phyloP scores from a whole-genome alignment of 2,888 invertebrate species.

The Polymixis lichenea region DNA sequence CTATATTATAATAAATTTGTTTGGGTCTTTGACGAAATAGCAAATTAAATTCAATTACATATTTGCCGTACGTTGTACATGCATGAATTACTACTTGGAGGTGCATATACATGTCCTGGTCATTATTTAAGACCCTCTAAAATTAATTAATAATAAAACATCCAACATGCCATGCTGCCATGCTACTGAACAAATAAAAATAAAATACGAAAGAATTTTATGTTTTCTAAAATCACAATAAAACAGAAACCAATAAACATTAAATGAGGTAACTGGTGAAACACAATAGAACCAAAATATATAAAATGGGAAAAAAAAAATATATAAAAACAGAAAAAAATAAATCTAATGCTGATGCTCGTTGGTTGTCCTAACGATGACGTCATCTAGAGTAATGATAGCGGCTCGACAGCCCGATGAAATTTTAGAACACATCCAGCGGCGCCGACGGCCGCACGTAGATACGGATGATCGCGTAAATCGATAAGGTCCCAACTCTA shows the following conservation, averaged over 20 bases:
- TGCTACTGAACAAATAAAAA: neutral
- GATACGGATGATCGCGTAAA: slow-evolving; percentile 65
- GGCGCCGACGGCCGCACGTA: slow-evolving; percentile 58
- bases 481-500: slow-evolving; percentile 70
- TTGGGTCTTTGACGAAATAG: neutral
- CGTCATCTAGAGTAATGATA: slow-evolving; percentile 66
- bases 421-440: slow-evolving; percentile 68
- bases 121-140: neutral
- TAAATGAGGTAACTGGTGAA: neutral
- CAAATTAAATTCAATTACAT: neutral
- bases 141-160: neutral
- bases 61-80: neutral
- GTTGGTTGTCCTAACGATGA: slow-evolving; percentile 46
- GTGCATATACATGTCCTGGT: neutral
- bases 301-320: too few species aligned
- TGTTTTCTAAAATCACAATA: neutral
- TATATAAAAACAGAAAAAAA: too few species aligned
- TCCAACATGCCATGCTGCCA: neutral
- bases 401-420: slow-evolving; percentile 66
- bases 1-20: neutral
- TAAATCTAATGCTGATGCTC: slow-evolving; percentile 47
- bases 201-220: neutral
- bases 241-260: neutral
- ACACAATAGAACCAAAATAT: slow-evolving; percentile 1
- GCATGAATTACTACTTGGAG: neutral